These are phyloP conservation scores for Sphyrna mokarran DNA, from an alignment of 2,113 vertebrate genomes.

Conservation along the genomic window DNA sequence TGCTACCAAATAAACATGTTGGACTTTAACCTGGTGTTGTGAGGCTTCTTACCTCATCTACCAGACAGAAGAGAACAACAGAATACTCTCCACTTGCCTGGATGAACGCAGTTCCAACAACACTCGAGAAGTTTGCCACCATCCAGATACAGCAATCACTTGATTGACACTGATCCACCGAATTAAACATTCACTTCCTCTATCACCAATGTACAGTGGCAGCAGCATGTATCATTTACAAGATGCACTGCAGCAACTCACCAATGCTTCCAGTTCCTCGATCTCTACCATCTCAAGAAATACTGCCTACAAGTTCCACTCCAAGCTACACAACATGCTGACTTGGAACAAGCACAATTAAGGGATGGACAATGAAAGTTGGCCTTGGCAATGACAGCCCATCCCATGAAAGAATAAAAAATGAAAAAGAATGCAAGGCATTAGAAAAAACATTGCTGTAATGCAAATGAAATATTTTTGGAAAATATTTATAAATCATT, in stretches of 20 bases:
- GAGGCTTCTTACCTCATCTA: neutral
- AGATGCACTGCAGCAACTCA: neutral
- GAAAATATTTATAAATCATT: neutral
- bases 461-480: neutral
- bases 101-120: neutral
- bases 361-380: too few relatives aligned
- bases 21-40: too few relatives aligned
- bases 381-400: too few relatives aligned
- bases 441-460: neutral
- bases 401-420: too few relatives aligned
- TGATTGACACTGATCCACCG: neutral
- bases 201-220: neutral
- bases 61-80: too few relatives aligned
- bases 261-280: neutral
- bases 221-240: neutral
- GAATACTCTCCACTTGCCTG: neutral
- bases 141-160: neutral
- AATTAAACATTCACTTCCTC: neutral
- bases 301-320: neutral
- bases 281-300: neutral
- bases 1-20: too few relatives aligned
- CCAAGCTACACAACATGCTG: neutral
- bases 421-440: neutral
- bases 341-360: neutral
- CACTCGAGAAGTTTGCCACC: neutral